Conservation (phyloP, 2,113 vertebrate genomes). For the Grammomys dolichurus region DNA sequence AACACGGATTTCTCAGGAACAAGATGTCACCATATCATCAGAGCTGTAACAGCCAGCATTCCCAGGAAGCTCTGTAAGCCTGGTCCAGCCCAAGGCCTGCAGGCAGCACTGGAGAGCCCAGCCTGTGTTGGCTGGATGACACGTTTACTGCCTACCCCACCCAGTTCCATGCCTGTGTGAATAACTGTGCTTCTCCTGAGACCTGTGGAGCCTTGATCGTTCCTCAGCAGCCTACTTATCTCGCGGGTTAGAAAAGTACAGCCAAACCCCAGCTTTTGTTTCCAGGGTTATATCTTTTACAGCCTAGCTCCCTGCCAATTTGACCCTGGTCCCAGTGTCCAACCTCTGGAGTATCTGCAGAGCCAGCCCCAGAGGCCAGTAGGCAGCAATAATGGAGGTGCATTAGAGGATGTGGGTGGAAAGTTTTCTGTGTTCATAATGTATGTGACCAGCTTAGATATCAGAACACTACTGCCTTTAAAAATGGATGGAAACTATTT, state of each 20-base stretch:
- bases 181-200: neutral
- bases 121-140: neutral
- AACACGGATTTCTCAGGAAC: neutral
- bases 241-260: neutral
- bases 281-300: neutral
- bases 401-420: neutral
- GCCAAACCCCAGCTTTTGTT: neutral
- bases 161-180: neutral
- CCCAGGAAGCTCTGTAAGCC: neutral
- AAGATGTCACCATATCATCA: neutral
- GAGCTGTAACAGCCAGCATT: neutral
- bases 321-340: neutral
- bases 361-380: neutral
- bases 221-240: neutral
- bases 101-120: neutral
- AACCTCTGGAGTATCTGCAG: neutral
- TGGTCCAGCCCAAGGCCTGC: rapidly evolving
- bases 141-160: rapidly evolving
- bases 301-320: neutral
- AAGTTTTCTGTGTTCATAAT: neutral
- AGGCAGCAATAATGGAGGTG: neutral
- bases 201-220: neutral
- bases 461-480: neutral
- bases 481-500: neutral
- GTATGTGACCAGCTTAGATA: neutral